These are phyloP conservation scores for Drosophila neotestacea DNA, from an alignment of 2,888 invertebrate species.

Conservation along the genomic window DNA sequence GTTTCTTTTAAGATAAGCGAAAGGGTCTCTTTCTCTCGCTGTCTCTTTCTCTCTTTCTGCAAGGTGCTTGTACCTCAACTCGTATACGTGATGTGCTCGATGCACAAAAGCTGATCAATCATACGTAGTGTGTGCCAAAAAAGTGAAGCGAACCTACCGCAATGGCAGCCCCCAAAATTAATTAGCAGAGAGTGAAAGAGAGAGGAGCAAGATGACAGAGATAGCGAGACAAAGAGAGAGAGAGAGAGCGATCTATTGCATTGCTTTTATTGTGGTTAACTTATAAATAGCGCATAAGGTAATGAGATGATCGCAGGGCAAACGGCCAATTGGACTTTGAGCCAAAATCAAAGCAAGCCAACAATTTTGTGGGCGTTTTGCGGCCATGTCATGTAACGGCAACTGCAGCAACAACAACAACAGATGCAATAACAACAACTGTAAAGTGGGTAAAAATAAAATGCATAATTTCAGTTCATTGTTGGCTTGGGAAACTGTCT, in stretches of 20 bases:
- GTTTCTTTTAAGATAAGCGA: constrained; percentile 35
- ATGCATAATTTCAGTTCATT: constrained; percentile 54
- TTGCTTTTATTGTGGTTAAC: constrained; percentile 8
- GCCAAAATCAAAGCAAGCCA: constrained; percentile 11
- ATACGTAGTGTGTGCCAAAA: constrained; percentile 54
- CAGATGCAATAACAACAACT: constrained; percentile 20
- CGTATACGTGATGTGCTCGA: constrained; percentile 43
- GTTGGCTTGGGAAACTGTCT: constrained; percentile 27
- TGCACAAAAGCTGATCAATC: constrained; percentile 38
- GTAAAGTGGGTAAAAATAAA: constrained; percentile 53
- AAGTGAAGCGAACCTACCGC: constrained; percentile 65
- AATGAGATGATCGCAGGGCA: constrained; percentile 29
- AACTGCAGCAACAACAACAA: constrained; percentile 18
- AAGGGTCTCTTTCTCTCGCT: background rate
- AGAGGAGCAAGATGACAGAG: background rate
- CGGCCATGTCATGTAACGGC: constrained; percentile 52
- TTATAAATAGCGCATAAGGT: constrained; percentile 41
- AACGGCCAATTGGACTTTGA: constrained; percentile 63
- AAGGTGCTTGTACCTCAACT: constrained; percentile 9
- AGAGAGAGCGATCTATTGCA: constrained; percentile 6
- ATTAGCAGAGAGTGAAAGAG: constrained; percentile 16
- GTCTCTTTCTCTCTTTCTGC: background rate
- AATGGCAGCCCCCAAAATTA: constrained; percentile 38
- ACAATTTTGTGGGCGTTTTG: constrained; percentile 60
- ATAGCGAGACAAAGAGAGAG: background rate